A percentile compares a stretch with the other conserved stretches of the same genome.
Conservation (phyloP, 1,140 invertebrate species). For the Venustaconcha ellipsiformis region DNA sequence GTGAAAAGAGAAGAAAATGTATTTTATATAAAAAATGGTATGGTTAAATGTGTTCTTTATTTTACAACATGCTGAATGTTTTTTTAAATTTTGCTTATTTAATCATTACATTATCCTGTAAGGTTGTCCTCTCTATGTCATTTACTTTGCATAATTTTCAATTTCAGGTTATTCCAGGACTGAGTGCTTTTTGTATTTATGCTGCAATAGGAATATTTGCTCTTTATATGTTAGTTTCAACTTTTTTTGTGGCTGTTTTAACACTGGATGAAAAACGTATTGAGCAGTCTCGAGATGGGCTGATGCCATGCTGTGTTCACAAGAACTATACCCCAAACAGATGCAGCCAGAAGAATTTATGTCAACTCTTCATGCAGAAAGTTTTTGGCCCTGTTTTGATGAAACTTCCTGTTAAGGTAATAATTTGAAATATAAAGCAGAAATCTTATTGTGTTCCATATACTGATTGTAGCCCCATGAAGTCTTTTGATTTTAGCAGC, state of each 20-base stretch:
- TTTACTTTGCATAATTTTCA: conserved; percentile 12
- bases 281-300: conserved; percentile 75
- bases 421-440: background rate
- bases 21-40: too few species aligned
- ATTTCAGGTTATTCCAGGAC: conserved; percentile 83
- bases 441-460: background rate
- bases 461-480: background rate
- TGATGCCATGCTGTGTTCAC: conserved; percentile 78
- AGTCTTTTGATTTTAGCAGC: background rate
- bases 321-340: conserved; percentile 69
- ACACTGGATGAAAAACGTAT: conserved; percentile 79
- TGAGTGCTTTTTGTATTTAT: conserved; percentile 79
- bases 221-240: conserved; percentile 81
- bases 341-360: conserved; percentile 70
- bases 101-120: background rate
- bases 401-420: conserved; percentile 69
- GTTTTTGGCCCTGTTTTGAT: conserved; percentile 70
- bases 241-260: conserved; percentile 83
- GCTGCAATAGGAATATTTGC: conserved; percentile 67
- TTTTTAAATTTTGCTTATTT: background rate
- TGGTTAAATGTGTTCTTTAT: too few species aligned
- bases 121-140: background rate
- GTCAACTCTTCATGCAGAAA: conserved; percentile 70
- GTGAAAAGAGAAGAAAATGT: too few species aligned
- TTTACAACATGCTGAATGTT: too few species aligned